A percentile compares a stretch with the other conserved stretches of the same genome.
These are phyloP conservation scores for Vultur gryphus DNA, from an alignment of 2,797 vertebrate genomes.

Conservation along the genomic window DNA sequence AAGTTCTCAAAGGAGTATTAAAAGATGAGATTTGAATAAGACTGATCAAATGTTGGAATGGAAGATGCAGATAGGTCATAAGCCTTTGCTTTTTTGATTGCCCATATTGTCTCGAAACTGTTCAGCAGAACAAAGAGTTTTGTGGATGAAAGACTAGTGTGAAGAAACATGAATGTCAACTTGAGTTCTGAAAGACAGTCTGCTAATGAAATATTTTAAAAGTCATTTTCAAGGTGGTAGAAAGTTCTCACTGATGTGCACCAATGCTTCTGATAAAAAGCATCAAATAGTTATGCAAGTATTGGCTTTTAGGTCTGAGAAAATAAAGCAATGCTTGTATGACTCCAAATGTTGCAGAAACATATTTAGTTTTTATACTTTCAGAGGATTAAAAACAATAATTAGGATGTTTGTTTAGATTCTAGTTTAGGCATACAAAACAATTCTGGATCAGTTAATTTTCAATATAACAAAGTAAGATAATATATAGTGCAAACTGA, in stretches of 20 bases:
- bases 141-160: conserved; percentile 77
- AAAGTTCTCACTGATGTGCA: conserved; percentile 76
- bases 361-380: background rate
- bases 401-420: background rate
- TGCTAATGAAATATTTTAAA: conserved; percentile 82
- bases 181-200: conserved; percentile 75
- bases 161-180: conserved; percentile 78
- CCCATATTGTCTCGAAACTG: conserved; percentile 76
- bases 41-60: conserved; percentile 72
- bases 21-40: conserved; percentile 77
- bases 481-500: background rate
- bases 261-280: conserved; percentile 74
- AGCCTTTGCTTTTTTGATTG: conserved; percentile 71
- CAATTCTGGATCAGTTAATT: conserved; percentile 1
- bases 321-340: conserved; percentile 53
- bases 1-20: conserved; percentile 74
- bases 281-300: conserved; percentile 70
- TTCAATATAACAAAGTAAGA: background rate
- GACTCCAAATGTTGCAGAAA: conserved; percentile 47
- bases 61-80: conserved; percentile 67
- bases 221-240: conserved; percentile 80
- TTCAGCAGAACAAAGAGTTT: conserved; percentile 76
- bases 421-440: background rate
- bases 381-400: background rate
- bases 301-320: conserved; percentile 59